Percentiles rank a stretch among this genome's conserved stretches.
Conservation (phyloP, 1,140 invertebrate species). For the Akabosia matsudoensis region DNA sequence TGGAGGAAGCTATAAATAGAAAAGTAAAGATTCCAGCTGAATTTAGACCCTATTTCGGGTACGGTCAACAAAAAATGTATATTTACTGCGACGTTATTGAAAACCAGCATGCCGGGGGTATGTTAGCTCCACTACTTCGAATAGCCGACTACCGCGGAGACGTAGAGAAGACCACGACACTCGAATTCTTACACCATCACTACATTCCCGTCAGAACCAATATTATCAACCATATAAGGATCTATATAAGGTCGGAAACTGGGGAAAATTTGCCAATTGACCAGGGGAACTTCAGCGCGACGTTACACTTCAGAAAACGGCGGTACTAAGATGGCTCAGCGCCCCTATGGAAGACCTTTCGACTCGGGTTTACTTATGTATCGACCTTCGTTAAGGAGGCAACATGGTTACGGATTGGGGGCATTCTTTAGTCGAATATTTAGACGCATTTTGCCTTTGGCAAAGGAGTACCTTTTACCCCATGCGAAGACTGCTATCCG, state of each 20-base stretch:
- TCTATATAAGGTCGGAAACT: conserved; percentile 18
- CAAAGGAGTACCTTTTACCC: not conserved
- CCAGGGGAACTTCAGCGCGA: not conserved
- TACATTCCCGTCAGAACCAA: not conserved
- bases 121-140: not conserved
- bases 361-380: not conserved
- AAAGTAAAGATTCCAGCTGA: not conserved
- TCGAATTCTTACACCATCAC: not conserved
- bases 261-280: not conserved
- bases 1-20: not conserved
- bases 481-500: not conserved
- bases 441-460: not conserved
- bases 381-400: not conserved
- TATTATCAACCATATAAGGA: not conserved
- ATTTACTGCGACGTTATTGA: conserved; percentile 6
- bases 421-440: not conserved
- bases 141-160: not conserved
- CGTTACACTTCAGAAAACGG: conserved; percentile 19
- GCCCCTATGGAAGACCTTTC: not conserved
- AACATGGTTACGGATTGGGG: not conserved
- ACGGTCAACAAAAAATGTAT: not conserved
- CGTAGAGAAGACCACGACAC: not conserved
- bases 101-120: not conserved
- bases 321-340: not conserved
- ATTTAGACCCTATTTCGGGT: not conserved